These are phyloP conservation scores for Hemichromis elongatus DNA, from an alignment of 2,113 vertebrate genomes.

Conservation along the genomic window DNA sequence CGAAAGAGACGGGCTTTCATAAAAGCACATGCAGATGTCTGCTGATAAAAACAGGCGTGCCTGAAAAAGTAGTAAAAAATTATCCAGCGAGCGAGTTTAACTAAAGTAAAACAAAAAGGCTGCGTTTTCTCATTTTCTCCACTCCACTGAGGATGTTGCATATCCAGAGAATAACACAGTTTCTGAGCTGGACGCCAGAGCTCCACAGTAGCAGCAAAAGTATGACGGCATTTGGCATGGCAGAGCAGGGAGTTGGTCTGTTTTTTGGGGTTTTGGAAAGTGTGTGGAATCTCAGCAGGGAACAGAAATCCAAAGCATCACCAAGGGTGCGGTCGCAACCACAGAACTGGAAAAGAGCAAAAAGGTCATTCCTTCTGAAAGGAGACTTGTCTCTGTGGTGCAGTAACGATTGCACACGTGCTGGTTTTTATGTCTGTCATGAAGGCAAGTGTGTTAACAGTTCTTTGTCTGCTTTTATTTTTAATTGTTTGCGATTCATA, in stretches of 20 bases:
- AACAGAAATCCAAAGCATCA: constrained; percentile 50
- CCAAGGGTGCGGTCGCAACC: constrained; percentile 44
- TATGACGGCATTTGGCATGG: constrained; percentile 29
- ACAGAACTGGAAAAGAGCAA: constrained; percentile 12
- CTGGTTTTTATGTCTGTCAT: neutral
- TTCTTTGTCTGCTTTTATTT: neutral
- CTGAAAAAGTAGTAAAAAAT: neutral
- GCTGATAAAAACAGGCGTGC: neutral
- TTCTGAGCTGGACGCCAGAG: neutral
- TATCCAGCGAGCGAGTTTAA: neutral
- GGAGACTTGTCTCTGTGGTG: constrained; percentile 16
- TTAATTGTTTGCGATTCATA: neutral
- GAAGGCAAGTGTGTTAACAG: neutral
- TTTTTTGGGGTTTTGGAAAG: constrained; percentile 39
- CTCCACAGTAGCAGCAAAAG: constrained; percentile 33
- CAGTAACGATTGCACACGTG: neutral
- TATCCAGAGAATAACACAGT: constrained; percentile 12
- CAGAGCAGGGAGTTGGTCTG: constrained; percentile 34
- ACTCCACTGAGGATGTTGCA: neutral
- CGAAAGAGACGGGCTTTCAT: neutral
- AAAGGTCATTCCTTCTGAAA: constrained; percentile 29
- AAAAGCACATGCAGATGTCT: neutral
- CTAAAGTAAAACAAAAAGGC: neutral
- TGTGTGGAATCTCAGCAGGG: constrained; percentile 38
- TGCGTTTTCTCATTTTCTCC: constrained; percentile 13